Percentiles rank a stretch among this genome's conserved stretches.
Evolutionary conservation across 2,113 vertebrate genomes (phyloP).

Genomic region (Psilopsiagon aymara): DNA sequence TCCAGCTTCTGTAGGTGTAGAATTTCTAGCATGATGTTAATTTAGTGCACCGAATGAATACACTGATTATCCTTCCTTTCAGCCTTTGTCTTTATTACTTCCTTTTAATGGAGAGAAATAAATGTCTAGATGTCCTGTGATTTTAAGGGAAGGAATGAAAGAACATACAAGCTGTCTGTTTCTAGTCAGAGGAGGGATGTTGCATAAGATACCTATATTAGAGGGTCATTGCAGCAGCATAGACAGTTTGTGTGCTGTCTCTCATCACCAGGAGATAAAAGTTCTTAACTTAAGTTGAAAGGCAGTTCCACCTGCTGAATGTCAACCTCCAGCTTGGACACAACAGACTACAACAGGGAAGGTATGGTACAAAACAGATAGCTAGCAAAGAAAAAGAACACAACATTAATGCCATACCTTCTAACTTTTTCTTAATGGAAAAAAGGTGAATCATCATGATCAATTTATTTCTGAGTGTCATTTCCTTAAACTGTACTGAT

Average conservation of each 20-base stretch:
- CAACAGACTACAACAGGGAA: neutral
- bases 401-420: neutral
- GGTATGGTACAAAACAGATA: neutral
- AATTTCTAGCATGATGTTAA: neutral
- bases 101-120: neutral
- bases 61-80: neutral
- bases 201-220: neutral
- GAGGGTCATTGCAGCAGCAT: neutral
- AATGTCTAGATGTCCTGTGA: neutral
- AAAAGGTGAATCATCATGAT: neutral
- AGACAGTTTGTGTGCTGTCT: neutral
- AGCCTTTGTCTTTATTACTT: neutral
- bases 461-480: neutral
- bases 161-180: neutral
- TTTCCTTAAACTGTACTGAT: neutral
- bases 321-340: neutral
- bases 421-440: neutral
- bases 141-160: neutral
- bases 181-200: neutral
- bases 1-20: neutral
- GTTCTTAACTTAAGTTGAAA: neutral
- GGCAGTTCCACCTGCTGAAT: neutral
- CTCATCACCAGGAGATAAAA: neutral
- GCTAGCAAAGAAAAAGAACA: fast-evolving
- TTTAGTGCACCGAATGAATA: neutral